Percentiles rank a stretch among this genome's conserved stretches.
Evolutionary conservation across 2,888 invertebrate genomes (phyloP).

Genomic region (Cepaea hortensis): DNA sequence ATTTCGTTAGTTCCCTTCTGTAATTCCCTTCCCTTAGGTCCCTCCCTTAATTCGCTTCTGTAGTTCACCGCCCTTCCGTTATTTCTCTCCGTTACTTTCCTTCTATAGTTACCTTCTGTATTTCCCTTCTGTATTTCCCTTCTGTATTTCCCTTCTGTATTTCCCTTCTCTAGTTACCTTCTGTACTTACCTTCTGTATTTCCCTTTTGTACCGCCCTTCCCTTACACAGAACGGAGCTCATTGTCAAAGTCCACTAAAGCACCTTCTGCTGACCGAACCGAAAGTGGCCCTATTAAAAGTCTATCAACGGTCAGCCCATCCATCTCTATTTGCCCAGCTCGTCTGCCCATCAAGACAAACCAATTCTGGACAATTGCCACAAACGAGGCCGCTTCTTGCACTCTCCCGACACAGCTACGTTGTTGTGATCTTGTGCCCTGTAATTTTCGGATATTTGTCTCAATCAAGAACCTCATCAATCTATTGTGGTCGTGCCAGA

Average conservation of each 20-base stretch:
- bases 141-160: too few species aligned
- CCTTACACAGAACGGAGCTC: too few species aligned
- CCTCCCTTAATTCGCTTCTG: too few species aligned
- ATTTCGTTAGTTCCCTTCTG: too few species aligned
- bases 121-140: too few species aligned
- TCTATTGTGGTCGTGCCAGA: conserved; percentile 12
- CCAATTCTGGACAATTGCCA: conserved; percentile 25
- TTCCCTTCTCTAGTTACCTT: too few species aligned
- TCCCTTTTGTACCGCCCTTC: too few species aligned
- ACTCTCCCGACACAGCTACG: neutral
- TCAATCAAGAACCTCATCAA: conserved; percentile 28
- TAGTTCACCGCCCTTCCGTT: too few species aligned
- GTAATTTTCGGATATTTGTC: conserved; percentile 47
- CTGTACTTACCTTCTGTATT: too few species aligned
- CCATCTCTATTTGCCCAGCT: conserved; percentile 21
- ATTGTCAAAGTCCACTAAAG: neutral
- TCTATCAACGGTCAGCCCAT: neutral
- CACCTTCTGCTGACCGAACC: neutral
- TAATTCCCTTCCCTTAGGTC: too few species aligned
- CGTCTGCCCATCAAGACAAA: neutral
- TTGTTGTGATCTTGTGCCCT: conserved; percentile 24
- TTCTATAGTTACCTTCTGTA: too few species aligned
- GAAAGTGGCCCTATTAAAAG: neutral
- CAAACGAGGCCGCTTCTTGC: conserved; percentile 23
- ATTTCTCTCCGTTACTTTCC: too few species aligned